Base-by-base conservation (phyloP, 2,797 vertebrate genomes). In the Apogon talboti region DNA sequence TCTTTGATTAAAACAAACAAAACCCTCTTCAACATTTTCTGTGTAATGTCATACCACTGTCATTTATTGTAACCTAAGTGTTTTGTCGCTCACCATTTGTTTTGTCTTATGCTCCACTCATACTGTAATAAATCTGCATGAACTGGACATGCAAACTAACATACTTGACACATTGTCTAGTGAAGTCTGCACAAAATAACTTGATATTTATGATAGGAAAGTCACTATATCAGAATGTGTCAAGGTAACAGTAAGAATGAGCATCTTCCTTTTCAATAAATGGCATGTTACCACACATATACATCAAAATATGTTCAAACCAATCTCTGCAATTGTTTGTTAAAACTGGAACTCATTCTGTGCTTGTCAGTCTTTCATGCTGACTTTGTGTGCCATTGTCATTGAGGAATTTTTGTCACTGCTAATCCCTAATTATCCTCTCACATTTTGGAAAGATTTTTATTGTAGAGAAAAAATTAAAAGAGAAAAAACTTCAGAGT, bases 21-120 rank as follows among this genome's bases (percentile, higher is more conserved):
- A 66, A 69, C 59, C 41, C 9, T 37, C 51, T 57, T 76, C 33
- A 49, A 28, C 28, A 18, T 58, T 47, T 2, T 59, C n/a, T 15
- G 41, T 78, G 44, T 41, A 49, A 49, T 68, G 52, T 62, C 15
- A 38, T 38, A 38, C 64, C 33, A 42, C 37, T 3, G 44, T 83
- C 56, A 66, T 61, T 41, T 49, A 47, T 46, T 13, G 13, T 78
- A 82, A 78, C 80, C 45, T 38, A 42, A 10, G 7, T 61, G 46
- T 49, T 47, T 5, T 70, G 40, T 42, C n/a, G 40, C 24, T 24
- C 14, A 52, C 28, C 74, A 21, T 59, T 2, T 56, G 30, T 73
- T 60, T 40, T 69, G 63, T 69, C 6, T 3, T 69, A n/a, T 73
- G n/a, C 57, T 58, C 24, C 41, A 30, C 38, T 74, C 16, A 43